Evolutionary conservation across 2,888 invertebrate genomes (phyloP), one percentile per base, ranked within the genome.

Genomic region (Branchinecta sandiegonensis): DNA sequence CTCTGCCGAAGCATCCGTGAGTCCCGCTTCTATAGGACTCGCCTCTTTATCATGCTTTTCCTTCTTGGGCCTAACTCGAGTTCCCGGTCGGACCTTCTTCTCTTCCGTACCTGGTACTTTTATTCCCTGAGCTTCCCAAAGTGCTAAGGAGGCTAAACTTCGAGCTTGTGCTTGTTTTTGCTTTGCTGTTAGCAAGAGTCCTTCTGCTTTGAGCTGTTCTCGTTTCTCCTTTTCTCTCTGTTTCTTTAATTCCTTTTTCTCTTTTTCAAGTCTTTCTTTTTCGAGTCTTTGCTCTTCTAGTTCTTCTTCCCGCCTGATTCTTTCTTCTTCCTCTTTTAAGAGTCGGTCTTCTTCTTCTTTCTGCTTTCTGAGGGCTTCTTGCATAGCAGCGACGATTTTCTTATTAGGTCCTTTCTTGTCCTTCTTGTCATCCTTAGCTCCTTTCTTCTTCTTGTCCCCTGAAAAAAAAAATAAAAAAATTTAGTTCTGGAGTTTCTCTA

Each of bases 171-270:
- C 93, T 72, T 89, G 89, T 77, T 92, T 94, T 77, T 99, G 94
- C 78, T 94, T 94, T 0, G 90, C 86, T 3, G 94, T 94, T 70
- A 96, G 79, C 48, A 94, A 81, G 79, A 94, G 96, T 4, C 97
- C 97, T 80, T 96, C 96, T n/a, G 90, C 91, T 78, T 96, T 96
- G 73, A 94, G 81, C 75, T 92, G 83, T 75, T 93, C 93, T 78
- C 91, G 93, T 67, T 90, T 84, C 76, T 94, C 94, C 76, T 92
- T 93, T 79, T 94, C 92, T 76, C 91, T 91, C 75, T 88, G 87
- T 77, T 93, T 96, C 77, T 88, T 92, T 76, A 84, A 86, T 72
- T 90, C 91, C 76, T 89, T 94, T 71, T 84, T 82, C 77, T 96
- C 95, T 74, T 90, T 87, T 77, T 95, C 95, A 72, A 90, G 78